Base-by-base conservation (phyloP, 2,113 vertebrate genomes). In the Ceyx melanurus region DNA sequence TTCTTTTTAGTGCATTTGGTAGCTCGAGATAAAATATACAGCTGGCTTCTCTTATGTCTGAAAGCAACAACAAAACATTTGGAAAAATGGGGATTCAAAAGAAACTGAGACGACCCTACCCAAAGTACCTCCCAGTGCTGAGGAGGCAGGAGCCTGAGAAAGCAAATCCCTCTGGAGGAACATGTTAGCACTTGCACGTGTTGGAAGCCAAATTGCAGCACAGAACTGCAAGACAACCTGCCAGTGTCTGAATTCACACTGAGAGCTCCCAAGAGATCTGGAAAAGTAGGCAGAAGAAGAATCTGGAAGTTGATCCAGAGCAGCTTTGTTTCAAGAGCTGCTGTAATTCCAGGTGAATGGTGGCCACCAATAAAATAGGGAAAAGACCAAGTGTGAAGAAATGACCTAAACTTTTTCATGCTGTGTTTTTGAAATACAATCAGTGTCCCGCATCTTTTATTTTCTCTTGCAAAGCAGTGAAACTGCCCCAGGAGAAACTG, bases 11-110 rank as follows among this genome's bases (percentile, higher is more conserved):
- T 66, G 28, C 4, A 6, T 70, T 94, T 92, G 78, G 67, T 79
- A 85, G 45, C 40, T 92, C 67, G 85, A 71, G 51, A 89, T 93
- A 92, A 95, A 95, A 96, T 94, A 95, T 46, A 89, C 78, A 92
- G 46, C 84, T 40, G 78, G 61, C 42, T 92, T 79, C 85, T 87
- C 46, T 75, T 92, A 76, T 92, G 81, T 76, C 58, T 74, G 51
- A 76, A 91, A 60, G 82, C 22, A 71, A 60, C 90, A 78, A 79
- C 56, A 26, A 86, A 84, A 51, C 79, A 70, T 87, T 90, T 76
- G 79, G 78, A 87, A 94, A 92, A 95, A 54, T 0, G 1, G 20
- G 37, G 17, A 84, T 96, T 93, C 60, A 66, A 82, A 66, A 71
- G 91, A 89, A 90, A 71, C 46, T 80, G 84, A 93, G 91, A 87